phyloP scores from a whole-genome alignment of 2,888 invertebrate genomes.

The Brachyptera risi region DNA sequence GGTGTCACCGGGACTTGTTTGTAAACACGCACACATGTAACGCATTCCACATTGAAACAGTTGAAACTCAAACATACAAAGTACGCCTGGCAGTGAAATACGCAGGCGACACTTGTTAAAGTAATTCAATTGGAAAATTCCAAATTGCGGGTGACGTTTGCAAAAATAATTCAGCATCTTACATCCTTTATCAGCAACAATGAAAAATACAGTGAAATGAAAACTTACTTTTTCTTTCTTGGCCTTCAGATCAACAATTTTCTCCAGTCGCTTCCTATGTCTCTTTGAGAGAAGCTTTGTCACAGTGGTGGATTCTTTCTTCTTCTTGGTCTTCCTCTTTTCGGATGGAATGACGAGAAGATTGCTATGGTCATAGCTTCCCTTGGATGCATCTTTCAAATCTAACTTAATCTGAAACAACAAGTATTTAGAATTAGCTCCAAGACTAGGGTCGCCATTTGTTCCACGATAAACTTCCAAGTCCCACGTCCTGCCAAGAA shows the following conservation, averaged over 20 bases:
- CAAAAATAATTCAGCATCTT: too few relatives aligned
- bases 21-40: too few relatives aligned
- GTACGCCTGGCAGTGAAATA: too few relatives aligned
- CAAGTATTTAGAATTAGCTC: not conserved
- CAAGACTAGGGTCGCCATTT: too few relatives aligned
- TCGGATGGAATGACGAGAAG: constrained; percentile 74
- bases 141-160: too few relatives aligned
- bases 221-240: constrained; percentile 81
- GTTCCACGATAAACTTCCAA: not conserved
- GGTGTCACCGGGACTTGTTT: too few relatives aligned
- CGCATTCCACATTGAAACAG: too few relatives aligned
- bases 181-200: not conserved
- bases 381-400: constrained; percentile 48
- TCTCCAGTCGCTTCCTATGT: constrained; percentile 78
- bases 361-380: constrained; percentile 71
- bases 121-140: too few relatives aligned
- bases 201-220: not conserved
- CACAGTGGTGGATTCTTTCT: constrained; percentile 52
- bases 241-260: constrained; percentile 81
- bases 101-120: too few relatives aligned
- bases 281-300: constrained; percentile 78
- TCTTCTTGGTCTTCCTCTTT: constrained; percentile 71
- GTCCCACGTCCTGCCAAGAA: too few relatives aligned
- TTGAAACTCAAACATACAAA: too few relatives aligned
- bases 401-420: constrained; percentile 62